These are phyloP conservation scores for Chlorospingus flavigularis DNA, from an alignment of 2,797 vertebrate genomes.

Conservation along the genomic window DNA sequence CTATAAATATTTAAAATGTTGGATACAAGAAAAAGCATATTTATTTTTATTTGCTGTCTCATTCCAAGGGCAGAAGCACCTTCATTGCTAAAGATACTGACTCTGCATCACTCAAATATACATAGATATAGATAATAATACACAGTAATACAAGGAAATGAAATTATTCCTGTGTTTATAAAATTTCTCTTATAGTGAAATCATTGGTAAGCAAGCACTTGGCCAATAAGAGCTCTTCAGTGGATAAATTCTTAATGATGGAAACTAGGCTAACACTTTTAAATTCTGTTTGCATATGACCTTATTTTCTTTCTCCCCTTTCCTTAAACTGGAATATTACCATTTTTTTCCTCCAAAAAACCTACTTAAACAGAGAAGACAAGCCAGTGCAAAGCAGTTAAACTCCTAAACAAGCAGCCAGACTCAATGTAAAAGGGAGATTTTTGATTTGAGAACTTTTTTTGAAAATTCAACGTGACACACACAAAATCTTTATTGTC, in stretches of 20 bases:
- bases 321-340: background rate
- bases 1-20: conserved; percentile 70
- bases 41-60: conserved; percentile 58
- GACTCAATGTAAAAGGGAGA: conserved; percentile 39
- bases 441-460: conserved; percentile 50
- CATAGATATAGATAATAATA: background rate
- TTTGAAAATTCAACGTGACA: conserved; percentile 64
- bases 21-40: conserved; percentile 61
- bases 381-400: conserved; percentile 38
- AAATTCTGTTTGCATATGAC: conserved; percentile 40
- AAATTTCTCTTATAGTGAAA: conserved; percentile 7
- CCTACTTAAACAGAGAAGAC: background rate
- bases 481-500: conserved; percentile 68
- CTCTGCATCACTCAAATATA: background rate
- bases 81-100: background rate
- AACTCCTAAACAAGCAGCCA: conserved; percentile 63
- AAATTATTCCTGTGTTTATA: conserved; percentile 11
- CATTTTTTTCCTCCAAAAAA: conserved; percentile 14
- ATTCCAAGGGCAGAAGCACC: conserved; percentile 15
- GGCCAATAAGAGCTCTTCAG: conserved; percentile 6
- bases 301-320: background rate
- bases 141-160: background rate
- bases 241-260: conserved; percentile 57
- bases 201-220: conserved; percentile 19
- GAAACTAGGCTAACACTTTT: conserved; percentile 29